Base-by-base conservation (phyloP, 2,113 vertebrate species). In the Pseudorhombus dupliciocellatus region DNA sequence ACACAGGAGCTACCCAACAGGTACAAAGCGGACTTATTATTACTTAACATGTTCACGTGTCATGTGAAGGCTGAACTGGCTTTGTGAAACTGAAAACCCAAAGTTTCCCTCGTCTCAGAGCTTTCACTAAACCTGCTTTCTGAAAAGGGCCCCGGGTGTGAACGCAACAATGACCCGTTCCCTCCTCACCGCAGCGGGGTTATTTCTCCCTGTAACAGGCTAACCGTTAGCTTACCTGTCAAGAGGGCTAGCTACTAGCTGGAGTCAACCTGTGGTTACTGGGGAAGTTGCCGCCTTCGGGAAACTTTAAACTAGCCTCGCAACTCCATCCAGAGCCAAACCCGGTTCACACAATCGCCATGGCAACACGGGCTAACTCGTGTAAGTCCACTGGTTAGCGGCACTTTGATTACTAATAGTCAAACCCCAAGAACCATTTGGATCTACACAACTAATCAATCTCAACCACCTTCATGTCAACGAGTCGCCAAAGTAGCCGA, bases 301-400 rank as follows among this genome's bases (percentile, higher is more conserved):
- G 20, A 4, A 79, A 83, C 66, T 75, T 77, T 37, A 37, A 37
- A 34, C 28, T 18, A 53, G 57, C 34, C 30, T 34, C 26, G 25
- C 55, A 31, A 20, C 42, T 26, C 4, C 7, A n/a, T 3, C 28
- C 16, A 4, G 28, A 66, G 50, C 7, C 22, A 21, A 69, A 82
- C 76, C 46, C 15, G 15, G 15, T 50, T 64, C 62, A 15, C 20
- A 11, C 62, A 78, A 84, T 88, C 56, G 55, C 80, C 83, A 88
- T 90, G 83, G 72, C 74, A 90, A 88, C 88, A 70, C 58, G 40
- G 20, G 20, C 12, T 73, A 62, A 63, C 66, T 53, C 46, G 7
- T 8, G 34, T 53, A 3, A 12, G 61, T 50, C 18, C 5, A 0
- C 28, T 26, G 21, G 22, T 24, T 58, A 37, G 55, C 3, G 1